phyloP scores from a whole-genome alignment of 2,888 invertebrate species.

The Cyaniris semiargus region DNA sequence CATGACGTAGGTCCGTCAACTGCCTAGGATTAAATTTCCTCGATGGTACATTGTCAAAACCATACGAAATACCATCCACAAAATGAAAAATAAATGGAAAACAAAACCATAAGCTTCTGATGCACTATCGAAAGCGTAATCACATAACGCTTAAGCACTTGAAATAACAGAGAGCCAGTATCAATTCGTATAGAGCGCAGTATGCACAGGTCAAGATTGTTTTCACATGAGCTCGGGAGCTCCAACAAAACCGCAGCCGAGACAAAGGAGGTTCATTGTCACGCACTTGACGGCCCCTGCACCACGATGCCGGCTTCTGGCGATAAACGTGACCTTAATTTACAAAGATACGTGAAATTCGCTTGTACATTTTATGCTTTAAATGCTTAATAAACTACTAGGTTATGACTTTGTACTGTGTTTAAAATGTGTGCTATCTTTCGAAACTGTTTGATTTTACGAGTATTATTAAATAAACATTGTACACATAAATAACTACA shows the following conservation, averaged over 20 bases:
- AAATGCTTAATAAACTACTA: not conserved
- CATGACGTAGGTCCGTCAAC: no score
- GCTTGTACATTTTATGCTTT: not conserved
- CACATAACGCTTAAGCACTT: not conserved
- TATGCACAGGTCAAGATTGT: conserved; percentile 52
- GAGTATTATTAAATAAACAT: no score
- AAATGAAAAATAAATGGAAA: no score
- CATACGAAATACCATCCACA: no score
- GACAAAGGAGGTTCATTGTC: conserved; percentile 51
- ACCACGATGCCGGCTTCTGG: conserved; percentile 25
- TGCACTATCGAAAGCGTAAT: not conserved
- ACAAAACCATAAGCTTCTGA: no score
- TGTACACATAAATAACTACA: no score
- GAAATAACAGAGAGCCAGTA: conserved; percentile 23
- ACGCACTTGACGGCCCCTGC: conserved; percentile 46
- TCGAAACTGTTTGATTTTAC: no score
- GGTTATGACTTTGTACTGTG: not conserved
- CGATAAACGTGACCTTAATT: conserved; percentile 20
- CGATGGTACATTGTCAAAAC: no score
- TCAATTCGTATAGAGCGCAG: conserved; percentile 22
- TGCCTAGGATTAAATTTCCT: no score
- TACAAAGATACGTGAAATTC: not conserved
- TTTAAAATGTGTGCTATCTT: no score
- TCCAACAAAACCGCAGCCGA: conserved; percentile 50
- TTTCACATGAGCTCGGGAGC: conserved; percentile 45